A percentile compares a stretch with the other conserved stretches of the same genome.
These are phyloP conservation scores for Egretta garzetta DNA, from an alignment of 2,113 vertebrate species.

Conservation along the genomic window DNA sequence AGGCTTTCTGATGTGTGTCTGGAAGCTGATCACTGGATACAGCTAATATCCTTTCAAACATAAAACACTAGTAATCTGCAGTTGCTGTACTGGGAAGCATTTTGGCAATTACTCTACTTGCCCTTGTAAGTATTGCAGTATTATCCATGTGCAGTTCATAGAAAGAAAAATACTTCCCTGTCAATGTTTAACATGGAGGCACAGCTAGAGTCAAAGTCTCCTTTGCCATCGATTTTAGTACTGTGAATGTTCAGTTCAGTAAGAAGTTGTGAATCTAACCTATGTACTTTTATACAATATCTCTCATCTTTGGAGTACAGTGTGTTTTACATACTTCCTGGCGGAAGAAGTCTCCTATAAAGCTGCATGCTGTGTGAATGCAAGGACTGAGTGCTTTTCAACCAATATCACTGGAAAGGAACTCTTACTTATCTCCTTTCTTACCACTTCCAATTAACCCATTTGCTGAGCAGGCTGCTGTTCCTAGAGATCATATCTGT, in stretches of 20 bases:
- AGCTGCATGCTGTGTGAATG: rapidly evolving
- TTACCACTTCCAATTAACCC: not conserved
- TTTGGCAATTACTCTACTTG: not conserved
- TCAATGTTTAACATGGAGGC: not conserved
- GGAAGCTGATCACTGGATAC: not conserved
- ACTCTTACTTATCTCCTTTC: not conserved
- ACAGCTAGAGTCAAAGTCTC: not conserved
- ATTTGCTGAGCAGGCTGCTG: not conserved
- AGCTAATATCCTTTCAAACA: not conserved
- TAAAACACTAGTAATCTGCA: not conserved
- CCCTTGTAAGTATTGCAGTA: not conserved
- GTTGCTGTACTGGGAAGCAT: not conserved
- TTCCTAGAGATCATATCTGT: not conserved
- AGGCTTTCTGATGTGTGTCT: not conserved
- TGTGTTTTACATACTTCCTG: not conserved
- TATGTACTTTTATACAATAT: not conserved
- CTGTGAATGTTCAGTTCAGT: not conserved
- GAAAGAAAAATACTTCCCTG: too few relatives aligned
- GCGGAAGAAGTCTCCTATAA: not conserved
- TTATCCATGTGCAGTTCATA: not conserved
- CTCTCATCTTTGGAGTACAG: not conserved
- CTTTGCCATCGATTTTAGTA: not conserved
- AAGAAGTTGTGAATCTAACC: not conserved
- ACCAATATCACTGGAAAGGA: not conserved
- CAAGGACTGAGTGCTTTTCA: not conserved